Percentiles rank a stretch among this genome's conserved stretches.
Evolutionary conservation across 2,113 vertebrate genomes (phyloP).

Genomic region (Elephas maximus): DNA sequence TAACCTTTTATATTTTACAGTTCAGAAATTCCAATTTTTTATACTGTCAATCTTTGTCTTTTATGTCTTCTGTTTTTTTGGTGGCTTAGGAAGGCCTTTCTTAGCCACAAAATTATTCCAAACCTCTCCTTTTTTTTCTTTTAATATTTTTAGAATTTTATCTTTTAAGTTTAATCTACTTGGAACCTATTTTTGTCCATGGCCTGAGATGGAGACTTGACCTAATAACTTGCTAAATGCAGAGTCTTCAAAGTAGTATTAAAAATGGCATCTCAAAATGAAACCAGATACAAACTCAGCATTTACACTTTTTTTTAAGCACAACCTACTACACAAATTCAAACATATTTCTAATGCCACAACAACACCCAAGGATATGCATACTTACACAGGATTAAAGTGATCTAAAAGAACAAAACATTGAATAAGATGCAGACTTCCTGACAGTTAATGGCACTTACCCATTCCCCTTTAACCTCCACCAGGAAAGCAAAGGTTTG

Average conservation of each 20-base stretch:
- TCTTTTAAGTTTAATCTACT: neutral
- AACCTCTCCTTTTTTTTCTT: neutral
- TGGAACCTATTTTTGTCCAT: neutral
- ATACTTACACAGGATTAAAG: constrained; percentile 58
- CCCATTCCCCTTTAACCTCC: constrained; percentile 98
- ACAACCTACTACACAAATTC: constrained; percentile 40
- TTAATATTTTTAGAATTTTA: neutral
- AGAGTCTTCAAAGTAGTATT: neutral
- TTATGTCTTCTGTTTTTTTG: constrained; percentile 10
- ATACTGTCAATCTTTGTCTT: neutral
- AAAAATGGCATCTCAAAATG: neutral
- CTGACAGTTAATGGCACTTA: constrained; percentile 90
- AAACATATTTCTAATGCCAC: neutral
- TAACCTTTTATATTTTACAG: neutral
- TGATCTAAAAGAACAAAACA: constrained; percentile 66
- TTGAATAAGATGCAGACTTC: constrained; percentile 74
- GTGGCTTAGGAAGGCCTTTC: neutral
- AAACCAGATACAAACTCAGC: neutral
- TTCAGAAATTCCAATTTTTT: neutral
- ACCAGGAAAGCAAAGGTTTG: constrained; percentile 91
- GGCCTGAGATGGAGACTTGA: neutral
- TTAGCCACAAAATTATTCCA: neutral
- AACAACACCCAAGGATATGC: constrained; percentile 55
- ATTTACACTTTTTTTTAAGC: neutral
- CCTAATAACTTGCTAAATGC: neutral